phyloP scores from a whole-genome alignment of 2,113 vertebrate genomes.

The Phylloscopus whistleri region DNA sequence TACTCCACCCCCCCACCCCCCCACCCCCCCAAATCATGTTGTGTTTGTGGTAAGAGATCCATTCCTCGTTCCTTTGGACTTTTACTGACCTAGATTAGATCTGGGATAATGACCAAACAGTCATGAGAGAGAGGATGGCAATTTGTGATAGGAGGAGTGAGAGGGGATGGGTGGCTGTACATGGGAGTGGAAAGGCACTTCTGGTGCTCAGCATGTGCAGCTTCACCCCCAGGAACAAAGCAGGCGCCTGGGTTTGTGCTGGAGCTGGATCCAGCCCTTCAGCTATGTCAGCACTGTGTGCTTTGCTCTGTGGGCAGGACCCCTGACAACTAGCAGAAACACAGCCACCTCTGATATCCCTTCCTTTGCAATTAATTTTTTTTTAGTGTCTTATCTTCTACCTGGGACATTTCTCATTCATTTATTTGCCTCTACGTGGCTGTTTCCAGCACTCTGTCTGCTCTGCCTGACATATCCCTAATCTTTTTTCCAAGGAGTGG shows the following conservation, averaged over 20 bases:
- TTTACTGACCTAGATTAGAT: background rate
- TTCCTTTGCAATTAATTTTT: background rate
- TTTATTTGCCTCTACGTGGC: constrained; percentile 2
- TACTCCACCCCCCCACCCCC: background rate
- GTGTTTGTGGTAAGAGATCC: background rate
- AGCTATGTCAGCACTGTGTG: background rate
- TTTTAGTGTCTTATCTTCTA: background rate
- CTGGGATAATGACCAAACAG: background rate
- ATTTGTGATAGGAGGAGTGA: background rate
- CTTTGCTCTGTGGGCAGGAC: background rate
- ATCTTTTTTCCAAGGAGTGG: constrained; percentile 45
- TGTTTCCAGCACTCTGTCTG: background rate
- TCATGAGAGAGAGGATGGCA: background rate
- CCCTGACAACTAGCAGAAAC: background rate
- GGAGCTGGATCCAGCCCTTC: background rate
- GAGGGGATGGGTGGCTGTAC: background rate
- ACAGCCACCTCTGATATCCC: background rate
- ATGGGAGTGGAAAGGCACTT: background rate
- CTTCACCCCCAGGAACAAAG: background rate
- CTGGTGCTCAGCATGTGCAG: background rate
- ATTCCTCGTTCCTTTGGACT: background rate
- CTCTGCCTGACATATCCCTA: background rate
- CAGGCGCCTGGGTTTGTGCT: accelerated
- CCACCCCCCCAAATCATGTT: background rate
- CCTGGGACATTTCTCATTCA: background rate